A percentile compares a stretch with the other conserved stretches of the same genome.
These are phyloP conservation scores for Antheraea pernyi DNA, from an alignment of 1,140 invertebrate species.

Conservation along the genomic window DNA sequence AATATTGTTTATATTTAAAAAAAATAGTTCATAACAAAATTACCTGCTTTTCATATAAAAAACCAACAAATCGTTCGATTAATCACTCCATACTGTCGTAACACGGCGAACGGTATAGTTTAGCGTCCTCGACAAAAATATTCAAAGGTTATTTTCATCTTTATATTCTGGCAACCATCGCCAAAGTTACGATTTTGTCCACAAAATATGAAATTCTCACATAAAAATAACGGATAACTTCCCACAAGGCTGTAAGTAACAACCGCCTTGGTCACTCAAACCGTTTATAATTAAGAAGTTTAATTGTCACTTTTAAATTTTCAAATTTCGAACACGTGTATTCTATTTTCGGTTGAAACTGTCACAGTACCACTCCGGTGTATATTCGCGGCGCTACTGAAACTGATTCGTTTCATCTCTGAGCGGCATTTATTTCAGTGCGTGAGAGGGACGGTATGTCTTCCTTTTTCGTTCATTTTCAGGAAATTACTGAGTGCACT, in stretches of 20 bases:
- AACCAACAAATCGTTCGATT: slow-evolving; percentile 6
- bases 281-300: slow-evolving; percentile 22
- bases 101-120: slow-evolving; percentile 18
- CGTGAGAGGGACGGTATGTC: slow-evolving; percentile 4
- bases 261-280: background rate
- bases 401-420: slow-evolving; percentile 10
- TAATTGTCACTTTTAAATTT: slow-evolving; percentile 24
- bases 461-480: slow-evolving; percentile 15
- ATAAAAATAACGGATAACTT: background rate
- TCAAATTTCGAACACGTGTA: slow-evolving; percentile 27
- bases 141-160: slow-evolving; percentile 35
- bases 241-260: background rate
- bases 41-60: slow-evolving; percentile 6
- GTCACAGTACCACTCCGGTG: slow-evolving; percentile 9
- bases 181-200: slow-evolving; percentile 22
- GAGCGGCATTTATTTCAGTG: slow-evolving; percentile 31
- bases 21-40: background rate
- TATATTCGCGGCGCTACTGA: slow-evolving; percentile 22
- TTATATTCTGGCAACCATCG: slow-evolving; percentile 30
- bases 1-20: no score
- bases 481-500: slow-evolving; percentile 30
- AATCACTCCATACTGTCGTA: slow-evolving; percentile 10
- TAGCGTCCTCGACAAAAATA: slow-evolving; percentile 37
- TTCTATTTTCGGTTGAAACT: slow-evolving; percentile 5
- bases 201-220: slow-evolving; percentile 11